A percentile compares a stretch with the other conserved stretches of the same genome.
These are phyloP conservation scores for Gryllus bimaculatus DNA, from an alignment of 1,140 invertebrate species.

Conservation along the genomic window DNA sequence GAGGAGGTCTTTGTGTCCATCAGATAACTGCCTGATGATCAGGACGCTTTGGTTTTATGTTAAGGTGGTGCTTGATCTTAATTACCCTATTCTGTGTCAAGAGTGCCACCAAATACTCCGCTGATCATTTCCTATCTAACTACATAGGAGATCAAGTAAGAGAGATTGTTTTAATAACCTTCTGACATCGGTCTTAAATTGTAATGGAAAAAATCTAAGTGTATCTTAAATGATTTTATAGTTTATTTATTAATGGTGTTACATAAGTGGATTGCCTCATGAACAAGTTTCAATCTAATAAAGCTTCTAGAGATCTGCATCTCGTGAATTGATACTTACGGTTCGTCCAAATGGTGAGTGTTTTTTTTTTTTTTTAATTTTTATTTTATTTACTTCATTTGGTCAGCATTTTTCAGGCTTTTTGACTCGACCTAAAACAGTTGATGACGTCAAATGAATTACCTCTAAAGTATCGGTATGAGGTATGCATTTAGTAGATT, in stretches of 20 bases:
- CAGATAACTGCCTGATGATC: slow-evolving; percentile 68
- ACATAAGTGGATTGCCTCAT: slow-evolving; percentile 81
- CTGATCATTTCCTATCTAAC: slow-evolving; percentile 74
- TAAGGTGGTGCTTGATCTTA: slow-evolving; percentile 78
- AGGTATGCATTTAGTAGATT: too few relatives aligned
- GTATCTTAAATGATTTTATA: slow-evolving; percentile 32
- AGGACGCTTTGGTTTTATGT: slow-evolving; percentile 84
- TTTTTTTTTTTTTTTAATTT: too few relatives aligned
- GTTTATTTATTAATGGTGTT: slow-evolving; percentile 85
- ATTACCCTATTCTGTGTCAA: slow-evolving; percentile 88
- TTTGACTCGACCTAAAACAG: too few relatives aligned
- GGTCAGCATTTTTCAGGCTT: neutral
- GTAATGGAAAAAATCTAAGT: neutral
- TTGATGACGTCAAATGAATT: too few relatives aligned
- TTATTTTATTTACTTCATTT: neutral
- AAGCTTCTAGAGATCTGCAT: slow-evolving; percentile 59
- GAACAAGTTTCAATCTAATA: slow-evolving; percentile 90
- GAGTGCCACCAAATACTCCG: slow-evolving; percentile 83
- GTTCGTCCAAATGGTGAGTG: slow-evolving; percentile 79
- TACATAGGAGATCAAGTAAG: slow-evolving; percentile 90
- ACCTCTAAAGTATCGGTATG: too few relatives aligned
- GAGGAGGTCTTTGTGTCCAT: slow-evolving; percentile 69
- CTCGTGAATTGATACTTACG: slow-evolving; percentile 74
- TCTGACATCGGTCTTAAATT: neutral
- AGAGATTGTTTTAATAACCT: neutral